phyloP scores from a whole-genome alignment of 2,888 invertebrate species.

The Acanthosepion pharaonis region DNA sequence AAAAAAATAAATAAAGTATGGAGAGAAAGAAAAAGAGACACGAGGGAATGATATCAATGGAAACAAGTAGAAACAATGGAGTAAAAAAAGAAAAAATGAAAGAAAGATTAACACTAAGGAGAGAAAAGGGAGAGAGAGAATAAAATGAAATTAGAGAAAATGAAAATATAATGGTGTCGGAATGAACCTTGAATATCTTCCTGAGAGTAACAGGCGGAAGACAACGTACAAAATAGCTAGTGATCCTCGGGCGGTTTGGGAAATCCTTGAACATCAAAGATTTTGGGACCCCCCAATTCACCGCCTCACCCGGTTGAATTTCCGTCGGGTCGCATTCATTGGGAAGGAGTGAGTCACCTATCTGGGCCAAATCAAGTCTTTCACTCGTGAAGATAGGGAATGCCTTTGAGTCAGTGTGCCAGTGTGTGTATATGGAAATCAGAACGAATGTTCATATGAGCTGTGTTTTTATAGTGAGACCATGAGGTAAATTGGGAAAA shows the following conservation, averaged over 20 bases:
- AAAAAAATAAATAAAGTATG: neutral
- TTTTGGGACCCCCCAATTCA: neutral
- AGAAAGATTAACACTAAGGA: neutral
- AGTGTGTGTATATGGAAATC: neutral
- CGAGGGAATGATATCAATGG: too few species aligned
- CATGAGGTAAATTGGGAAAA: neutral
- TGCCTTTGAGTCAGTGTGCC: neutral
- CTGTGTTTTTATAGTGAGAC: neutral
- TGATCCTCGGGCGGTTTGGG: constrained; percentile 33
- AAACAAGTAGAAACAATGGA: too few species aligned
- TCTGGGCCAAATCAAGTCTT: neutral
- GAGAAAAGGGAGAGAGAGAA: neutral
- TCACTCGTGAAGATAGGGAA: neutral
- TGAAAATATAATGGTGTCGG: neutral
- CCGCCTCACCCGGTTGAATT: neutral
- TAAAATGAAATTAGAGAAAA: neutral
- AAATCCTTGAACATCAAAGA: neutral
- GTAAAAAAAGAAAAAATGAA: neutral
- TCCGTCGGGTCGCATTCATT: neutral
- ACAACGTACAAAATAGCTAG: neutral
- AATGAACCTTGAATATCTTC: neutral
- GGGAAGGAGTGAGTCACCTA: neutral
- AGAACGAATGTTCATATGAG: neutral
- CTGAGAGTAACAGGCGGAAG: neutral
- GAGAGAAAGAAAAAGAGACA: neutral